These are phyloP conservation scores for Emydoidea blandingii DNA, from an alignment of 2,797 vertebrate genomes.

Conservation along the genomic window DNA sequence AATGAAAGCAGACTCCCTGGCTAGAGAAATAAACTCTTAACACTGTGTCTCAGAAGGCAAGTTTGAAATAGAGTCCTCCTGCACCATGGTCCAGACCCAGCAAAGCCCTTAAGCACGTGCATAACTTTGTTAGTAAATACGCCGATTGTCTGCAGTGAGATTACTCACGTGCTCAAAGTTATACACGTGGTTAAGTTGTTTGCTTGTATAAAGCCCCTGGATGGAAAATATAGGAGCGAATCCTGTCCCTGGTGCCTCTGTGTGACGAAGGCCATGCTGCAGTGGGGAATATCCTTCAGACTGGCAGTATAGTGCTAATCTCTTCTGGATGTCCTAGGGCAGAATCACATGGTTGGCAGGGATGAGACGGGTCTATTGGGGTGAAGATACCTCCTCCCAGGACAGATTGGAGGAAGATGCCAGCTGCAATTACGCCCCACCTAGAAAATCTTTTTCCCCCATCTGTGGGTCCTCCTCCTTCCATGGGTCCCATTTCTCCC, in stretches of 20 bases:
- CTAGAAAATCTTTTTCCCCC: not conserved
- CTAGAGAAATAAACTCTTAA: constrained; percentile 7
- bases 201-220: not conserved
- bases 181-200: not conserved
- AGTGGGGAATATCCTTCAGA: too few relatives aligned
- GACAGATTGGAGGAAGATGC: not conserved
- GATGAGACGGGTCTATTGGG: not conserved
- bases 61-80: not conserved
- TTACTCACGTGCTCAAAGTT: not conserved
- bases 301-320: not conserved
- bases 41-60: not conserved
- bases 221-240: not conserved
- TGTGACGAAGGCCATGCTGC: not conserved
- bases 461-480: not conserved
- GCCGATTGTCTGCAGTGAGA: not conserved
- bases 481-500: not conserved
- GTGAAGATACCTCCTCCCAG: not conserved
- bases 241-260: not conserved
- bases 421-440: not conserved
- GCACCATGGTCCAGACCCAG: not conserved
- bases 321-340: not conserved
- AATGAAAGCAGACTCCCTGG: not conserved
- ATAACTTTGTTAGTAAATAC: not conserved
- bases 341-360: not conserved
- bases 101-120: not conserved